phyloP scores from a whole-genome alignment of 2,888 invertebrate genomes.

The Acrocera orbiculus region DNA sequence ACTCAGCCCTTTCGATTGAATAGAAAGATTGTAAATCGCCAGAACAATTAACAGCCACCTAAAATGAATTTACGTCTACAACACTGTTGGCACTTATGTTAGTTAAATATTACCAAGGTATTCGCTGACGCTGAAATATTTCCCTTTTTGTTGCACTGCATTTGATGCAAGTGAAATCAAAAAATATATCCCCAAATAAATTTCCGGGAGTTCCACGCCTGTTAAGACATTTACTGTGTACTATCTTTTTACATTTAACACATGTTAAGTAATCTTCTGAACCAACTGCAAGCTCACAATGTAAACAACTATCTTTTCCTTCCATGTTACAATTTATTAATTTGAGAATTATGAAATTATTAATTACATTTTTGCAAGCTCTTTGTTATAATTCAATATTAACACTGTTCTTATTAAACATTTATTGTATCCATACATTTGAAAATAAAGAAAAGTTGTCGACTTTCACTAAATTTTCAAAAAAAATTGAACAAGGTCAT shows the following conservation, averaged over 20 bases:
- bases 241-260: conserved; percentile 37
- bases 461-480: too few species aligned
- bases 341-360: too few species aligned
- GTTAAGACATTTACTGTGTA: conserved; percentile 49
- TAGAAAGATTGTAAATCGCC: conserved; percentile 57
- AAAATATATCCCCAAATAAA: conserved; percentile 58
- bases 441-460: too few species aligned
- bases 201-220: conserved; percentile 51
- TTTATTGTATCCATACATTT: too few species aligned
- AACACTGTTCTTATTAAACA: too few species aligned
- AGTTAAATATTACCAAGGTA: conserved; percentile 43
- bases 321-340: too few species aligned
- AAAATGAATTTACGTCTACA: conserved; percentile 14
- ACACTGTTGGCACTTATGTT: not conserved
- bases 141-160: conserved; percentile 43
- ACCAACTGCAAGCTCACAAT: too few species aligned
- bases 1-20: conserved; percentile 53
- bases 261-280: conserved; percentile 39
- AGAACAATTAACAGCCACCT: conserved; percentile 59
- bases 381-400: too few species aligned
- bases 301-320: too few species aligned
- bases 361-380: too few species aligned
- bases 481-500: too few species aligned
- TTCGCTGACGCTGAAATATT: conserved; percentile 41
- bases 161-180: conserved; percentile 46